Evolutionary conservation across 2,113 vertebrate species (phyloP), one percentile per base, ranked within the genome.

Genomic region (Neodon shergylaensis): DNA sequence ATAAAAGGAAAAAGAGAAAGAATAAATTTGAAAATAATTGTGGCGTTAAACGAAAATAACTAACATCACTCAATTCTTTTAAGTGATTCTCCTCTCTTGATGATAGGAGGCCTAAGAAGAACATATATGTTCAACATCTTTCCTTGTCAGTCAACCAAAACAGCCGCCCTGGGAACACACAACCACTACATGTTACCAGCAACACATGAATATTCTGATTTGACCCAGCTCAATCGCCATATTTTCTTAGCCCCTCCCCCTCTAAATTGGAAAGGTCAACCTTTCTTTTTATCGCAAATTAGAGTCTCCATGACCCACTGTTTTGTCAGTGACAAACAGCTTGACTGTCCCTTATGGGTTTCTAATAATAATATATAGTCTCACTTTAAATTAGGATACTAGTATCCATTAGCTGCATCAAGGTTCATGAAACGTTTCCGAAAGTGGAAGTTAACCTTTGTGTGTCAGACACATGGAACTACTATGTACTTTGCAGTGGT

Each of bases 331-430:
- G 13, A 78, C 33, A 96, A 84, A n/a, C 63, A 83, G 3, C 63
- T 86, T 89, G 22, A 33, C 63, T 91, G 1, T 88, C 92, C 17
- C 44, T 36, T 68, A 28, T 77, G 33, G 76, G 33, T 74, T 72
- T 96, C 90, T 87, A 94, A 84, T 87, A 61, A 94, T 94, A 94
- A 92, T 22, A 54, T 49, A 70, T 21, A 70, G 65, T 88, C 8
- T 81, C 16, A 68, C 72, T 87, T 84, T 83, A 47, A 33, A 24
- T 52, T 68, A 49, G 39, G 24, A 86, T 39, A 70, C 33, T 96
- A 42, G 94, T 74, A 66, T 76, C n/a, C 33, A 79, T 89, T 89
- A n/a, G 19, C 47, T 94, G 72, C 16, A 36, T 70, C 83, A 77
- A 85, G 11, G 63, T 47, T 36, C 26, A 28, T 91, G n/a, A 72